Conservation (phyloP, 2,113 vertebrate genomes). For the Sakesphorus luctuosus region DNA sequence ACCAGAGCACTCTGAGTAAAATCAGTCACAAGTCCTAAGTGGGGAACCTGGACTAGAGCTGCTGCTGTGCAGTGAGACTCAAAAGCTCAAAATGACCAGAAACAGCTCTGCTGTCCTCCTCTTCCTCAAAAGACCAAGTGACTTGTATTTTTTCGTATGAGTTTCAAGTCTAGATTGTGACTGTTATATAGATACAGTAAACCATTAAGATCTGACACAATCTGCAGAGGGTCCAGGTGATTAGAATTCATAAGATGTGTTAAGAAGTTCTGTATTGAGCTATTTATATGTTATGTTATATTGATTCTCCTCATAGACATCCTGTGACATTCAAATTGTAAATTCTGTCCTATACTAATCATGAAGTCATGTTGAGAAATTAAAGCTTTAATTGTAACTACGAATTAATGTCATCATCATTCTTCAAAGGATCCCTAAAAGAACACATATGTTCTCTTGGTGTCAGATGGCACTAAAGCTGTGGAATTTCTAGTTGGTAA, state of each 20-base stretch:
- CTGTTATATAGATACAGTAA: neutral
- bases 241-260: neutral
- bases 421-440: neutral
- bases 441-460: neutral
- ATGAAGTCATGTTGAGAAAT: neutral
- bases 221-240: neutral
- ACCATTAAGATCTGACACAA: neutral
- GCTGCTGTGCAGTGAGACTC: neutral
- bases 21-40: neutral
- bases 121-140: neutral
- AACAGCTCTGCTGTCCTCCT: too few species aligned
- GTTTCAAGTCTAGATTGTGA: neutral
- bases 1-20: neutral
- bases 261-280: neutral
- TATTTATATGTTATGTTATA: neutral
- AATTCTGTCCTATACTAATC: neutral
- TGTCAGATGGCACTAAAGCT: neutral
- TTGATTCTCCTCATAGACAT: neutral
- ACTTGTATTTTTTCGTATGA: neutral
- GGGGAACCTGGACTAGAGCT: neutral
- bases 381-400: neutral
- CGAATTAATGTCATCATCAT: neutral
- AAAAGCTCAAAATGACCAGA: rapidly evolving
- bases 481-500: conserved; percentile 25
- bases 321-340: neutral